Base-by-base conservation (phyloP, 2,797 vertebrate genomes). In the Intellagama lesueurii region DNA sequence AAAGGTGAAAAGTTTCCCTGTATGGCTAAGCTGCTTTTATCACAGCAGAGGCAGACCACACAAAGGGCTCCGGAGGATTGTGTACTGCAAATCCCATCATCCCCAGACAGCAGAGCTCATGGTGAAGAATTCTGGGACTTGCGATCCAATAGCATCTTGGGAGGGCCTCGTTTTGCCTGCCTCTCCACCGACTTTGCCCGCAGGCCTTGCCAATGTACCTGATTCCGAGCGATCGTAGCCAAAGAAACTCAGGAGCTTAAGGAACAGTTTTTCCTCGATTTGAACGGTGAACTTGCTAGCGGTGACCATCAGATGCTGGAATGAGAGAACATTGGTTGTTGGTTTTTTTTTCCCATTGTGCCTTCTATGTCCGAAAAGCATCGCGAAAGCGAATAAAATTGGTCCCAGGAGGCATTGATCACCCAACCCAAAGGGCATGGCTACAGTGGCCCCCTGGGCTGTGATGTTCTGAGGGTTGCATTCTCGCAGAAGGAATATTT, bases 261-360 rank as follows among this genome's bases (percentile, higher is more conserved):
- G 98, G 83, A 99, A 97, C 0, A 99, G 97, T 2, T 99, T 99
- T 95, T 99, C 99, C 94, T 99, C 99, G 0, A 99, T 98, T 93
- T 99, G 98, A 89, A 99, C 97, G 0, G 99, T 99, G 95, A 99
- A 98, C 88, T 96, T 98, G 1, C 96, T 97, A 28, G 98, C 98
- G 0, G 98, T 99, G 93, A 99, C 97, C 98, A 99, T 98, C 72
- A 99, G 97, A 94, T 99, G 99, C 99, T 99, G 94, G 0, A 1
- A 5, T 64, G 90, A 95, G 95, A 5, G 92, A 77, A 93, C 1
- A 81, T 6, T 16, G 0, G n/a, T n/a, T n/a, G n/a, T n/a, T n/a
- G 40, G 40, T 40, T 35, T 26, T 2, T 40, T 5, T 44, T 52
- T 11, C 16, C 3, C 16, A 40, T 8, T 26, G 0, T 0, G 5